A percentile compares a stretch with the other conserved stretches of the same genome.
Evolutionary conservation across 2,113 vertebrate species (phyloP).

Genomic region (Pterocles gutturalis): DNA sequence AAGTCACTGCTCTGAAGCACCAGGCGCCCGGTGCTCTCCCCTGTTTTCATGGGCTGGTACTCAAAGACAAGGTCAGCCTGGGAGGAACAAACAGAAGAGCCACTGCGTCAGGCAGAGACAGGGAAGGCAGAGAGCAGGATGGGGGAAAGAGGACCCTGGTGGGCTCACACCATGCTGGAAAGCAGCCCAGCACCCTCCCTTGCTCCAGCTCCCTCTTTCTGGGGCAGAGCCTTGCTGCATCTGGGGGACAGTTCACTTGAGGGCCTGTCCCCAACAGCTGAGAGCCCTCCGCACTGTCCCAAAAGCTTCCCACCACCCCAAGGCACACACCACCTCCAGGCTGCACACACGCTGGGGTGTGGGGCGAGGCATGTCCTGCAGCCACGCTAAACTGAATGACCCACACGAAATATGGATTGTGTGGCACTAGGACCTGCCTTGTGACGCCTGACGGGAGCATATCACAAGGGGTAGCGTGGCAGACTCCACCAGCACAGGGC

Average conservation of each 20-base stretch:
- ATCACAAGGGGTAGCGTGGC: background rate
- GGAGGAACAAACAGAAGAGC: background rate
- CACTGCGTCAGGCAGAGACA: accelerated
- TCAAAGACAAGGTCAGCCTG: slow-evolving; percentile 83
- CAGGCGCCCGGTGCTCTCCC: slow-evolving; percentile 75
- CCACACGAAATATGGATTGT: background rate
- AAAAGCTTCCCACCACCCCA: background rate
- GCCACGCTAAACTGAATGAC: background rate
- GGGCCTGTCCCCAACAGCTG: background rate
- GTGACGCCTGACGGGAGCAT: background rate
- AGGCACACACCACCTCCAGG: background rate
- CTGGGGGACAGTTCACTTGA: background rate
- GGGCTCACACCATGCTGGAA: background rate
- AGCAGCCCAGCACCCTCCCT: background rate
- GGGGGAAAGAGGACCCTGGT: background rate
- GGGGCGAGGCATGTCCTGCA: too few relatives aligned
- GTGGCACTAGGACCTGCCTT: background rate
- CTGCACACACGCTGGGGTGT: background rate
- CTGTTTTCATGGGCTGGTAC: slow-evolving; percentile 84
- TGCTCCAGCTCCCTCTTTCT: background rate
- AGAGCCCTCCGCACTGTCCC: background rate
- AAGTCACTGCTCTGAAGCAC: slow-evolving; percentile 80
- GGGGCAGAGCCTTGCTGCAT: background rate
- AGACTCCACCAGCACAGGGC: background rate
- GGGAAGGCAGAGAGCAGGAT: background rate